Evolutionary conservation across 2,113 vertebrate genomes (phyloP).

Genomic region (Corvus moneduloides): DNA sequence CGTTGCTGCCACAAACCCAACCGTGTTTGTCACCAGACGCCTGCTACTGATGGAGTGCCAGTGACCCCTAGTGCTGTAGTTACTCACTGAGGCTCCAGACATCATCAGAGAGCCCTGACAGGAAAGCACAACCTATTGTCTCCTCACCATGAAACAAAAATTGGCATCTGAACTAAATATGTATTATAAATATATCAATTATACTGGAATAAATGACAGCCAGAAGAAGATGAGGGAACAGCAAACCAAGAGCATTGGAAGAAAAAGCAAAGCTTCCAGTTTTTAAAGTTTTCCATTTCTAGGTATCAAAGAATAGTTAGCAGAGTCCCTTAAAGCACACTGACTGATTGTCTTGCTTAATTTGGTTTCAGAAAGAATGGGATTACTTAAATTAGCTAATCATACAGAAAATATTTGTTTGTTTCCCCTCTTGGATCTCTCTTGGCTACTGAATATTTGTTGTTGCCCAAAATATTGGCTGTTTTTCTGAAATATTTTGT

Average conservation of each 20-base stretch:
- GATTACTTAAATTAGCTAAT: background rate
- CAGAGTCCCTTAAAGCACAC: background rate
- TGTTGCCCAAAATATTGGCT: background rate
- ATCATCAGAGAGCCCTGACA: rapidly evolving
- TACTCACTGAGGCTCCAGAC: rapidly evolving
- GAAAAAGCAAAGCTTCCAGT: background rate
- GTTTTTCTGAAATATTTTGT: background rate
- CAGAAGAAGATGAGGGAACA: background rate
- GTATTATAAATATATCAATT: background rate
- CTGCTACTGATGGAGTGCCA: background rate
- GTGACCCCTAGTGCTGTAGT: conserved; percentile 35
- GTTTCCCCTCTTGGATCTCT: background rate
- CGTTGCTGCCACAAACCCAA: background rate
- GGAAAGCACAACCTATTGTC: rapidly evolving
- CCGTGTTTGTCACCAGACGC: rapidly evolving
- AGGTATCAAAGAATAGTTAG: background rate
- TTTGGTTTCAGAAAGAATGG: background rate
- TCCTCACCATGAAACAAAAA: background rate
- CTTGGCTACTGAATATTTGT: background rate
- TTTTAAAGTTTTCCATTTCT: background rate
- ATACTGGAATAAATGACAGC: background rate
- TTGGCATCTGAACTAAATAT: background rate
- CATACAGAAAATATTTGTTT: background rate
- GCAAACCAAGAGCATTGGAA: background rate
- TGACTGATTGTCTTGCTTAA: background rate